These are phyloP conservation scores for Strix occidentalis DNA, from an alignment of 2,797 vertebrate species.

Conservation along the genomic window DNA sequence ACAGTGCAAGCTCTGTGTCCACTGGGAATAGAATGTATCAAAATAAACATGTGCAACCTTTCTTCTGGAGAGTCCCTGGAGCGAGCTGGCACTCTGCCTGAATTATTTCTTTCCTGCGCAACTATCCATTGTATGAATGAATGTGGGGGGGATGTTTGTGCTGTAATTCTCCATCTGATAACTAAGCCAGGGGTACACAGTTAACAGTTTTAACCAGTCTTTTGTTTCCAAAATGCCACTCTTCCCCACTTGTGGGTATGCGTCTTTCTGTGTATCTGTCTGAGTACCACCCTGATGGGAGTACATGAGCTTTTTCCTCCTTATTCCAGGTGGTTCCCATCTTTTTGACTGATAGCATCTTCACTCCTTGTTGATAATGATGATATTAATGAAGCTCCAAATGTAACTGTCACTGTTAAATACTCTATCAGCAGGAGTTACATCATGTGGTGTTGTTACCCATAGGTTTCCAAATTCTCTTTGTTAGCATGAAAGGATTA, in stretches of 20 bases:
- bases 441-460: neutral
- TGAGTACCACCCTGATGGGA: neutral
- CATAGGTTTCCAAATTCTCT: neutral
- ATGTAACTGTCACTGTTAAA: neutral
- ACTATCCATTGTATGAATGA: conserved; percentile 29
- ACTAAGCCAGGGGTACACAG: neutral
- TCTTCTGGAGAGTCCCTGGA: conserved; percentile 34
- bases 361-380: neutral
- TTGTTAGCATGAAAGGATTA: neutral
- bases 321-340: neutral
- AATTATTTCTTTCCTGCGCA: conserved; percentile 26
- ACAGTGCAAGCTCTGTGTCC: neutral
- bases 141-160: neutral
- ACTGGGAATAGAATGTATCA: conserved; percentile 30
- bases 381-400: neutral
- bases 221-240: neutral
- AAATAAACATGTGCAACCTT: conserved; percentile 53
- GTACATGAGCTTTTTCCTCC: neutral
- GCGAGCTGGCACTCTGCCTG: neutral
- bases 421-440: neutral
- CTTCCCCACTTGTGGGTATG: neutral
- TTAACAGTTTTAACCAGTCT: neutral
- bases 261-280: neutral
- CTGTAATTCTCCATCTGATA: neutral
- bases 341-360: neutral